Conservation (phyloP, 2,113 vertebrate species). For the Pipra filicauda region DNA sequence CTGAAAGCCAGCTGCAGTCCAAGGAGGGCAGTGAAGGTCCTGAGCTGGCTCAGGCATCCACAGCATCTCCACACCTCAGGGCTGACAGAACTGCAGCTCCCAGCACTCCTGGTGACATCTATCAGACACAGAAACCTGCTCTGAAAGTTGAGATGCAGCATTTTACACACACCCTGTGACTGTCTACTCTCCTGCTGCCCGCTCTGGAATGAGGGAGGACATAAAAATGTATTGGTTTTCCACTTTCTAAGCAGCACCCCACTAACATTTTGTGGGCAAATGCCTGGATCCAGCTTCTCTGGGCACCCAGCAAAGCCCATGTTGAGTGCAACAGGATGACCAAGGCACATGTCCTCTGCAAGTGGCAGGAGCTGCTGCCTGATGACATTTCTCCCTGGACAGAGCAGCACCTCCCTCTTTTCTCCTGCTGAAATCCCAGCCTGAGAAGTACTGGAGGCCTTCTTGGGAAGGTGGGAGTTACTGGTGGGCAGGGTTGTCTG, state of each 20-base stretch:
- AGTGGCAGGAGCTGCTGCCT: neutral
- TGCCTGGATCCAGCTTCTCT: neutral
- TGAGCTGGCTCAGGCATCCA: neutral
- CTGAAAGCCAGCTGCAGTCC: neutral
- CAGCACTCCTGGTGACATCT: neutral
- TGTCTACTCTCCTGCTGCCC: neutral
- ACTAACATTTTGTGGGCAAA: neutral
- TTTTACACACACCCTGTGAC: neutral
- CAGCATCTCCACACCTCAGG: neutral
- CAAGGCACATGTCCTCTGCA: neutral
- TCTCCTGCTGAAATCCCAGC: neutral
- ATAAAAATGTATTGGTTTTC: fast-evolving
- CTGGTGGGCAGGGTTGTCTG: neutral
- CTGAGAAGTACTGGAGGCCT: neutral
- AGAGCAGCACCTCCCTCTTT: neutral
- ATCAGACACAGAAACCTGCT: neutral
- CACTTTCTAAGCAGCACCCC: neutral
- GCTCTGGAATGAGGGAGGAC: neutral
- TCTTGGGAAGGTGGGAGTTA: neutral
- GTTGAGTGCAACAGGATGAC: neutral
- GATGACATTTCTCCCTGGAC: fast-evolving
- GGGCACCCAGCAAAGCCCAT: neutral
- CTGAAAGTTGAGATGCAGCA: neutral
- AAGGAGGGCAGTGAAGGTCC: neutral
- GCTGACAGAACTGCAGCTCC: neutral